Conservation (phyloP, 2,113 vertebrate species). For the Serinus canaria region DNA sequence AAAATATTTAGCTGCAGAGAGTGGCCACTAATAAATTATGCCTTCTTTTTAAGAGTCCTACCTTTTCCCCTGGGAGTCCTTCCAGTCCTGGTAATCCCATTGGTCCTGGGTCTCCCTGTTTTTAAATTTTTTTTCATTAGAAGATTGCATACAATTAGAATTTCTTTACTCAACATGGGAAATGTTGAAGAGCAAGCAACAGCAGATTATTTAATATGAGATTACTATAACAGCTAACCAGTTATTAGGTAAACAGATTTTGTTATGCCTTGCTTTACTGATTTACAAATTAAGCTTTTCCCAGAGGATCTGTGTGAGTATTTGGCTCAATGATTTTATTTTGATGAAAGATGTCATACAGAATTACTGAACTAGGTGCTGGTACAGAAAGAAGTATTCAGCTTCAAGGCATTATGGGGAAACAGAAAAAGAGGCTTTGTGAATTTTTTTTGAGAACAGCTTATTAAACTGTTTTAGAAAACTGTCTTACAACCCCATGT, state of each 20-base stretch:
- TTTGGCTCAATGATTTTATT: constrained; percentile 13
- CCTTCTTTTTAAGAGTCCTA: constrained; percentile 53
- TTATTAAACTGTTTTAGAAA: not conserved
- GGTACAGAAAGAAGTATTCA: not conserved
- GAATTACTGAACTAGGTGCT: not conserved
- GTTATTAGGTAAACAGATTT: not conserved
- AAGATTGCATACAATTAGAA: not conserved
- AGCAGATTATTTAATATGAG: not conserved
- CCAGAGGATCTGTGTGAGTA: not conserved
- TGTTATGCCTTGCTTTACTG: not conserved
- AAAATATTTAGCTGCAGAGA: not conserved
- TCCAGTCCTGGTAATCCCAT: constrained; percentile 96
- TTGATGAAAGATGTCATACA: not conserved
- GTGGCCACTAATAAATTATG: not conserved
- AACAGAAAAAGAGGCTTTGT: not conserved
- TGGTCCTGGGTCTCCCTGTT: constrained; percentile 88
- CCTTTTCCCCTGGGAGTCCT: constrained; percentile 93
- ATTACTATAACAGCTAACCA: not conserved
- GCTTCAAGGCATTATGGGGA: not conserved
- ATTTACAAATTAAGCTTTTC: not conserved
- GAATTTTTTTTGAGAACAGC: not conserved
- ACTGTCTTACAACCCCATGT: not conserved
- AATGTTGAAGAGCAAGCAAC: not conserved
- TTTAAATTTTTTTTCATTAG: not conserved
- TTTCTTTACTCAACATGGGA: not conserved